phyloP scores from a whole-genome alignment of 2,113 vertebrate species.

The Brachypteracias leptosomus region DNA sequence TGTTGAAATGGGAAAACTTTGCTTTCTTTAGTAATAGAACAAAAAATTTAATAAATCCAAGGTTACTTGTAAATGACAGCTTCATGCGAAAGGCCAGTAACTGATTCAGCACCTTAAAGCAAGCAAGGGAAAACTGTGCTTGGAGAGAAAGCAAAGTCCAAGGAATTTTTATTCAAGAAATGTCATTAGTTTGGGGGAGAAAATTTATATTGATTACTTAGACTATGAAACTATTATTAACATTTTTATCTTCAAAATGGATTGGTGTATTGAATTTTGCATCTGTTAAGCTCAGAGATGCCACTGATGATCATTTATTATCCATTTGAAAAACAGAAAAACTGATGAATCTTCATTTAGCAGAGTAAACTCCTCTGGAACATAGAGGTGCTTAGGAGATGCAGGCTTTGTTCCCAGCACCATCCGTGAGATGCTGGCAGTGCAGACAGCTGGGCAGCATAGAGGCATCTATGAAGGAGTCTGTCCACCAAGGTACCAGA shows the following conservation, averaged over 20 bases:
- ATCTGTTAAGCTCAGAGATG: background rate
- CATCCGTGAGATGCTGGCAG: background rate
- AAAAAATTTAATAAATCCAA: background rate
- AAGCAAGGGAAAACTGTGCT: background rate
- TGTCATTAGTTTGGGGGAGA: background rate
- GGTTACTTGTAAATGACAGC: background rate
- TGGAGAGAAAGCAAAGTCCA: background rate
- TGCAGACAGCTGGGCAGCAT: too few relatives aligned
- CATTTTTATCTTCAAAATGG: background rate
- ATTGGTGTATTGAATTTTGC: background rate
- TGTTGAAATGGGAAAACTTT: background rate
- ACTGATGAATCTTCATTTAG: background rate
- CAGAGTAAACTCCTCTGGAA: background rate
- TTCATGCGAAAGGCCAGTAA: background rate
- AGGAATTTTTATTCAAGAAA: background rate
- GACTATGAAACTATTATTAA: background rate
- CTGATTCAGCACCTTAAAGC: background rate
- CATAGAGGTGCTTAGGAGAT: background rate
- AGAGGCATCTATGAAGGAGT: background rate
- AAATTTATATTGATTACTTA: background rate
- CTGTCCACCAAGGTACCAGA: background rate
- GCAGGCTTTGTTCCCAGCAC: fast-evolving
- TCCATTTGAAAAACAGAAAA: background rate
- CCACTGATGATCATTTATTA: background rate
- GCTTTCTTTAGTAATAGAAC: background rate